These are phyloP conservation scores for Syrmaticus mikado DNA, from an alignment of 2,113 vertebrate species.

Conservation along the genomic window DNA sequence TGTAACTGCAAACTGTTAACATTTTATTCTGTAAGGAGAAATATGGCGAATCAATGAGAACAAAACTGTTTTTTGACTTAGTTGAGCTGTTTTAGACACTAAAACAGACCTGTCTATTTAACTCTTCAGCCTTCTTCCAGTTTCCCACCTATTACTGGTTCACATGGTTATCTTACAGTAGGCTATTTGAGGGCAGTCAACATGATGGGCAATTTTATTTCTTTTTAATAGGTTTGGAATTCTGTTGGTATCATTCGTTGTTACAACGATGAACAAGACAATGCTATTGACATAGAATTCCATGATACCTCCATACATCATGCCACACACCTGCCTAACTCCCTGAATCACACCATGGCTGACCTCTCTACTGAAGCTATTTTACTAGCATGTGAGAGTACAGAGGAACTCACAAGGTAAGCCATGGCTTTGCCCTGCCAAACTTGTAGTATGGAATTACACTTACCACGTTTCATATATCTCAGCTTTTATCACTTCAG, in stretches of 20 bases:
- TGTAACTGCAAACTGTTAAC: neutral
- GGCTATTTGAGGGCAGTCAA: neutral
- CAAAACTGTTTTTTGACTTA: neutral
- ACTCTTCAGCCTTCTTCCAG: neutral
- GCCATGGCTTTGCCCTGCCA: neutral
- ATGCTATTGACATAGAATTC: constrained; percentile 94
- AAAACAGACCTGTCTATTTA: neutral
- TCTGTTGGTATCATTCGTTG: constrained; percentile 92
- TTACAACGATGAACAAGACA: constrained; percentile 96
- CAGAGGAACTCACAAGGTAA: constrained; percentile 91
- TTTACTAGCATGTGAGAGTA: constrained; percentile 88
- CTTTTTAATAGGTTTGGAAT: constrained; percentile 89
- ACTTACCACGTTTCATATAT: neutral
- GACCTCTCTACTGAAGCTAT: constrained; percentile 92
- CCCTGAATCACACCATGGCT: constrained; percentile 88
- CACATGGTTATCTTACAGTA: neutral
- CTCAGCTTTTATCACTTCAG: neutral
- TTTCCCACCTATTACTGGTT: neutral
- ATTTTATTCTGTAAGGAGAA: neutral
- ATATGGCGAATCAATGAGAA: neutral
- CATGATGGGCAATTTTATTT: neutral
- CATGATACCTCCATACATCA: constrained; percentile 94
- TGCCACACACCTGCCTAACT: constrained; percentile 92
- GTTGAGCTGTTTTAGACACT: neutral
- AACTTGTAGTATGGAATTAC: fast-evolving